Percentiles rank a stretch among this genome's conserved stretches.
Conservation (phyloP, 2,888 invertebrate species). For the Quadriops clusia region DNA sequence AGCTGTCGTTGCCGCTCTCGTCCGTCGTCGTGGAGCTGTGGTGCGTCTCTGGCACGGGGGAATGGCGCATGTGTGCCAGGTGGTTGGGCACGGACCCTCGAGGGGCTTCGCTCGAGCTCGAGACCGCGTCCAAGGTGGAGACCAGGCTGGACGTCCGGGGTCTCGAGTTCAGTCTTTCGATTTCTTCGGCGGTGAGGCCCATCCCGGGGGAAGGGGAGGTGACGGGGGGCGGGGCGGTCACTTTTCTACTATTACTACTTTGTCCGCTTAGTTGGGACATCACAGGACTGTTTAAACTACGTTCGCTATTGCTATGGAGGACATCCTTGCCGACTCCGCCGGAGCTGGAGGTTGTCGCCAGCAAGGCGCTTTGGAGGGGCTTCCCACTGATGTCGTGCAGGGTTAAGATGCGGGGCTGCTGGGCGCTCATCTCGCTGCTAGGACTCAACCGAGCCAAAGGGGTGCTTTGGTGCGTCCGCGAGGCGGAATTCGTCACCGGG, state of each 20-base stretch:
- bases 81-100: slow-evolving; percentile 55
- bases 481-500: slow-evolving; percentile 57
- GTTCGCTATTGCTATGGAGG: slow-evolving; percentile 82
- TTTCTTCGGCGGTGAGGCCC: slow-evolving; percentile 86
- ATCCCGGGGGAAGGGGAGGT: slow-evolving; percentile 59
- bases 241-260: slow-evolving; percentile 70
- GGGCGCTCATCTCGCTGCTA: slow-evolving; percentile 82
- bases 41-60: slow-evolving; percentile 58
- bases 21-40: slow-evolving; percentile 77
- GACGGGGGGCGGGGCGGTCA: slow-evolving; percentile 55
- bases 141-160: slow-evolving; percentile 84
- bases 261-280: slow-evolving; percentile 85
- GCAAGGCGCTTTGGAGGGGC: slow-evolving; percentile 75
- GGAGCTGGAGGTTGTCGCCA: slow-evolving; percentile 82
- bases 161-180: slow-evolving; percentile 77
- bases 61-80: slow-evolving; percentile 59
- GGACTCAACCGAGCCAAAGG: slow-evolving; percentile 83
- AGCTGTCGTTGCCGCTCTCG: slow-evolving; percentile 92
- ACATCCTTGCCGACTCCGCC: slow-evolving; percentile 80
- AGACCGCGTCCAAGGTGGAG: slow-evolving; percentile 87
- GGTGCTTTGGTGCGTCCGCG: slow-evolving; percentile 75
- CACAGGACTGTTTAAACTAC: slow-evolving; percentile 83
- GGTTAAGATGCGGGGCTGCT: slow-evolving; percentile 85
- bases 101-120: slow-evolving; percentile 74
- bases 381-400: slow-evolving; percentile 89